Base-by-base conservation (phyloP, 2,797 vertebrate genomes). In the Acomys russatus region DNA sequence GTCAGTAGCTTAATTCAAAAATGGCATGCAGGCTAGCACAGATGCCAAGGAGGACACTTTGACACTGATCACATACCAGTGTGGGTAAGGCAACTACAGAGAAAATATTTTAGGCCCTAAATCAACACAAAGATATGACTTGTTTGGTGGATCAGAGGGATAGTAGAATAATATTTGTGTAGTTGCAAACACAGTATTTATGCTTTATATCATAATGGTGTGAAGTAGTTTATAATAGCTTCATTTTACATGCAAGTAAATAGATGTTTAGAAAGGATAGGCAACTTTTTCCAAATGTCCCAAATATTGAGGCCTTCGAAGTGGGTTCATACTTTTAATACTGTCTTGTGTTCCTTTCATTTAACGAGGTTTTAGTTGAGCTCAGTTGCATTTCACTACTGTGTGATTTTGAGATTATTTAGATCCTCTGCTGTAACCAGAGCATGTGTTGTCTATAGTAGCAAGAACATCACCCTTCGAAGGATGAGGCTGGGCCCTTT, bases 211-310 rank as follows among this genome's bases (percentile, higher is more conserved):
- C 68, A 78, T 82, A 96, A 85, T 1, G 4, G 18, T 71, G 51
- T 38, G 38, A 90, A 86, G n/a, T 92, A 68, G 18, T 38, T 88
- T 22, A 25, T 83, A 1, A 95, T 88, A 64, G 44, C 68, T 28
- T 66, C 17, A 20, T 90, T 93, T 88, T 11, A 90, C 33, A 82
- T 59, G 14, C 83, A 64, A 96, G 51, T 79, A 71, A 84, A 94
- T 0, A 54, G 28, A 38, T 7, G 8, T 3, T 79, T 20, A 91
- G 85, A 96, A 94, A 78, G 3, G 11, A 33, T 73, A 68, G 61
- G 11, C 20, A 77, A 82, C 61, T 95, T 87, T 14, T 1, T 23
- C 76, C 12, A 63, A 49, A n/a, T 80, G 22, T 84, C 61, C 79
- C 51, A 64, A 38, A 54, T 93, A 84, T 44, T 87, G 76, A 92